These are phyloP conservation scores for Phrynosoma platyrhinos DNA, from an alignment of 2,113 vertebrate species.

Conservation along the genomic window DNA sequence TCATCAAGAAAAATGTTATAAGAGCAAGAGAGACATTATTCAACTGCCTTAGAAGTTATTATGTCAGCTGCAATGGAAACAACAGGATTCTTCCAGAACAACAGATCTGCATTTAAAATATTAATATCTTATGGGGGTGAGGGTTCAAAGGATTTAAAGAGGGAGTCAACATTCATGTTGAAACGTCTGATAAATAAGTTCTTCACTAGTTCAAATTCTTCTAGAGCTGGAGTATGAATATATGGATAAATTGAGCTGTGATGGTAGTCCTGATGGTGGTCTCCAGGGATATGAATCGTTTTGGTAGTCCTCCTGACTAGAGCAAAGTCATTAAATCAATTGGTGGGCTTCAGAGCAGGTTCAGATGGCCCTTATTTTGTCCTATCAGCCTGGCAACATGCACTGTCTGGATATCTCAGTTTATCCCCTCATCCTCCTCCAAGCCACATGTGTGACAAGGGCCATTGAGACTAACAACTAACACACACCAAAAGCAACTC, in stretches of 20 bases:
- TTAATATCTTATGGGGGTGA: conserved; percentile 53
- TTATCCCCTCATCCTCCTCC: no score
- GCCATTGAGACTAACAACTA: no score
- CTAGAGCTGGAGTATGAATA: neutral
- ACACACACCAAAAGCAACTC: no score
- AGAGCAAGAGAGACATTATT: conserved; percentile 63
- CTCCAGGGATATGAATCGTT: neutral
- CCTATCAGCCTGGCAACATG: no score
- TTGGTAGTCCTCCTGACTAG: no score
- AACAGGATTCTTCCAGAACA: conserved; percentile 44
- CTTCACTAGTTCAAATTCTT: neutral
- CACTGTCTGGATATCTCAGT: no score
- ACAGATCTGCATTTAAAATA: conserved; percentile 57
- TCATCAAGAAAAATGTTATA: conserved; percentile 61
- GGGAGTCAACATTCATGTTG: neutral
- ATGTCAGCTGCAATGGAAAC: conserved; percentile 47
- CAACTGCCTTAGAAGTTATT: conserved; percentile 65
- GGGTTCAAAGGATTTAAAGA: conserved; percentile 52
- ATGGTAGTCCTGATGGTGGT: neutral
- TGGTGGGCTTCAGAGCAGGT: no score
- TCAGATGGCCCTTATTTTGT: no score
- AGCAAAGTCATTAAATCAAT: no score
- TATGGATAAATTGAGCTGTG: neutral
- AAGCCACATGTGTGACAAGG: no score
- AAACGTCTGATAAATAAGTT: neutral